These are phyloP conservation scores for Verasper variegatus DNA, from an alignment of 2,113 vertebrate species.

Conservation along the genomic window DNA sequence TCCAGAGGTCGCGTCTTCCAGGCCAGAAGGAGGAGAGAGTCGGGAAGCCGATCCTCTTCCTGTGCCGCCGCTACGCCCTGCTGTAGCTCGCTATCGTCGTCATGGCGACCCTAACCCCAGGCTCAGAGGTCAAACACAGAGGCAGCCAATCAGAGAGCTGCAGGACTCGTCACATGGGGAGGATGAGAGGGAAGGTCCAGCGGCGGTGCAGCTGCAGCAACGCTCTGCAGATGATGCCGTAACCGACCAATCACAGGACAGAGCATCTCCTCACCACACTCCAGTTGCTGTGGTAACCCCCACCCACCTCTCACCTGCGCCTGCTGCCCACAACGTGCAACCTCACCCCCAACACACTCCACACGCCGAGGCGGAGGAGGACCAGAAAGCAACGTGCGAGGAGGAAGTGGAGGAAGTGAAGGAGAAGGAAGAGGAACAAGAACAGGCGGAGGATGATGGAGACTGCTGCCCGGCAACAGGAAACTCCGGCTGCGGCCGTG, in stretches of 20 bases:
- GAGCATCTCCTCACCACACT: conserved; percentile 58
- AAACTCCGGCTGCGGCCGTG: conserved; percentile 7
- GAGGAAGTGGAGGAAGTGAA: conserved; percentile 23
- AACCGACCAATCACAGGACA: conserved; percentile 44
- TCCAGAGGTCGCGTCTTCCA: conserved; percentile 3
- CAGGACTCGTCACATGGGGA: conserved; percentile 21
- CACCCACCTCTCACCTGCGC: conserved; percentile 37
- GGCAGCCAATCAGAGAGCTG: conserved; percentile 48
- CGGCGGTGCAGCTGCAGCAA: conserved; percentile 20
- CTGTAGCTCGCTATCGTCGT: conserved; percentile 70
- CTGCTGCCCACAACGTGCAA: not conserved
- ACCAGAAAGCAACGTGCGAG: conserved; percentile 25
- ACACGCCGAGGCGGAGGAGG: conserved; percentile 31
- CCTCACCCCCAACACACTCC: not conserved
- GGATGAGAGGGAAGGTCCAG: conserved; percentile 14
- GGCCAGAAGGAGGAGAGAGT: conserved; percentile 10
- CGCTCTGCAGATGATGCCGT: conserved; percentile 11
- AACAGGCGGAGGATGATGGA: conserved; percentile 24
- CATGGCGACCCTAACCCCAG: conserved; percentile 74
- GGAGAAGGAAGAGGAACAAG: conserved; percentile 32
- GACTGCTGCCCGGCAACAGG: not conserved
- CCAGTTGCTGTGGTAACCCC: conserved; percentile 49
- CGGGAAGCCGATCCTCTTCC: conserved; percentile 54
- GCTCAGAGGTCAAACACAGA: conserved; percentile 62
- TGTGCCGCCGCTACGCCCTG: conserved; percentile 64